These are phyloP conservation scores for Idaea straminata DNA, from an alignment of 2,888 invertebrate species.

Conservation along the genomic window DNA sequence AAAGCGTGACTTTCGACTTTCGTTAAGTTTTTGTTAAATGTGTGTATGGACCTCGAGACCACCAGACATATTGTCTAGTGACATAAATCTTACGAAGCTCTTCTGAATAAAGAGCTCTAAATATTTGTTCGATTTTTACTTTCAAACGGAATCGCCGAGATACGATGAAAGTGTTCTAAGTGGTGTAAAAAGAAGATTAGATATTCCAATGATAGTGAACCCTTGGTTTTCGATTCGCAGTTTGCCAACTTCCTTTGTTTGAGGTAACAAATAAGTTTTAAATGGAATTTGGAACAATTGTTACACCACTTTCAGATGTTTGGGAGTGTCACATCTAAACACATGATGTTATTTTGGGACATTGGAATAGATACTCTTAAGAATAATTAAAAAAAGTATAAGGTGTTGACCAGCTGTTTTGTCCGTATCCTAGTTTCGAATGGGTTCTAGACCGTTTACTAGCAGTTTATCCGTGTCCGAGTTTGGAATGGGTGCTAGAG, in stretches of 20 bases:
- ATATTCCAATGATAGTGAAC: slow-evolving; percentile 23
- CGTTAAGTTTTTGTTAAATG: slow-evolving; percentile 76
- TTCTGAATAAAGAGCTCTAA: slow-evolving; percentile 51
- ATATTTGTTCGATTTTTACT: slow-evolving; percentile 55
- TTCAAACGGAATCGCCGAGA: slow-evolving; percentile 39
- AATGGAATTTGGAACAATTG: slow-evolving; percentile 8
- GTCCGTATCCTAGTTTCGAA: not conserved
- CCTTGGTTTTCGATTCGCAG: slow-evolving; percentile 14
- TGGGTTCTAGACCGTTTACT: slow-evolving; percentile 8
- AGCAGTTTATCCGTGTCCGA: slow-evolving; percentile 16
- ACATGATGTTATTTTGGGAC: not conserved
- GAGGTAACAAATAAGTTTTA: slow-evolving; percentile 6
- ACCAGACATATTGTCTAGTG: slow-evolving; percentile 74
- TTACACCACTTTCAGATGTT: not conserved
- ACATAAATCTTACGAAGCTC: slow-evolving; percentile 56
- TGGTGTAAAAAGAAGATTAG: slow-evolving; percentile 31
- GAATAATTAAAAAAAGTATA: not conserved
- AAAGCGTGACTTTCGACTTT: slow-evolving; percentile 79
- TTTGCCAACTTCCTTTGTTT: not conserved
- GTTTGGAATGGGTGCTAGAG: slow-evolving; percentile 22
- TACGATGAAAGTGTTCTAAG: slow-evolving; percentile 40
- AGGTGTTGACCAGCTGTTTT: not conserved
- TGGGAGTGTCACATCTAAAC: slow-evolving; percentile 6
- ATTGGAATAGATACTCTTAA: slow-evolving; percentile 22
- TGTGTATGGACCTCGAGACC: slow-evolving; percentile 63